Evolutionary conservation across 2,113 vertebrate species (phyloP), one percentile per base, ranked within the genome.

Genomic region (Passer domesticus): DNA sequence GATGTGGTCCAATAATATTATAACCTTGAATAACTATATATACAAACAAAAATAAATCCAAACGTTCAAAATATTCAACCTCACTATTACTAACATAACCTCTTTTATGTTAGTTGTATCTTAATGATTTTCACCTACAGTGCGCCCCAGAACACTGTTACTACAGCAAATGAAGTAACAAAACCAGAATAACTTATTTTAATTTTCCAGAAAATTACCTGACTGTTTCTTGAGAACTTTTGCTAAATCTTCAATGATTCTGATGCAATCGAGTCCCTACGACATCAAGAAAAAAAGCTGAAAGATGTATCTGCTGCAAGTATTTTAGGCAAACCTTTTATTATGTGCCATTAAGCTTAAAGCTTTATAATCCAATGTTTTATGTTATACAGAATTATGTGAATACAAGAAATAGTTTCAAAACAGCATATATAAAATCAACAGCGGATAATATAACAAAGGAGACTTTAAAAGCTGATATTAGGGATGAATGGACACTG

Each of bases 231-330:
- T 98, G 69, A 99, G 98, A 72, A 98, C 97, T 97, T 98, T 98
- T 33, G 99, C 98, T 96, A 99, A 96, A 70, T 98, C 98, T 97
- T 99, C 98, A 95, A 99, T 99, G 50, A 99, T 98, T 84, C 78
- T 97, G 95, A 99, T 98, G 91, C 98, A 99, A 91, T 99, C 98
- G 79, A 98, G 96, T 39, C 98, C 98, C 99, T 99, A 80, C 25
- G 79, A 96, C 35, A 96, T 89, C 30, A 94, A 94, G 67, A 33
- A 92, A 53, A 74, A 77, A 77, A 59, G 39, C 3, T 77, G 22
- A 85, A 46, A 69, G 8, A 63, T 90, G 21, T 60, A 81, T 60
- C 30, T 75, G 64, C 76, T 43, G 25, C 60, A 96, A 43, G 5
- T 46, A 62, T 52, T 92, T 89, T 47, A 76, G 24, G 43, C 6